Conservation (phyloP, 2,113 vertebrate species). For the Chaetura pelagica region DNA sequence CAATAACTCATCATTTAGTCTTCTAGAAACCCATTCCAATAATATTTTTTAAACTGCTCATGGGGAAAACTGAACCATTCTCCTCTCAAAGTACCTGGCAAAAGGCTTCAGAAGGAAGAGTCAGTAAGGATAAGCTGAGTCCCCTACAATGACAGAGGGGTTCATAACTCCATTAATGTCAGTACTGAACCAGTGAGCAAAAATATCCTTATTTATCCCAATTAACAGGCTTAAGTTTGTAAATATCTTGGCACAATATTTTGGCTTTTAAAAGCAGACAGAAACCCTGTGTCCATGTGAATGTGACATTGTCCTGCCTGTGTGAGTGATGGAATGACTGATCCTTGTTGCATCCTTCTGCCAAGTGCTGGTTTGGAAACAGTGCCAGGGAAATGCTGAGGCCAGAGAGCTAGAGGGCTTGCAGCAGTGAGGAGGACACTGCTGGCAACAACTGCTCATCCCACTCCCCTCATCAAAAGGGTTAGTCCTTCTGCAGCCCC, state of each 20-base stretch:
- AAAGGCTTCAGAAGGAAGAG: neutral
- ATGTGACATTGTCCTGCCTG: neutral
- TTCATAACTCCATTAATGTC: neutral
- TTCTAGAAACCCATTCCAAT: neutral
- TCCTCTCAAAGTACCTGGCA: neutral
- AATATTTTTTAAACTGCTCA: neutral
- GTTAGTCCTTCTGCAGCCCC: neutral
- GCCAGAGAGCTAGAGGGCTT: accelerated
- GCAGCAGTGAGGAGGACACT: neutral
- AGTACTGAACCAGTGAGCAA: neutral
- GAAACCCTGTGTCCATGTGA: neutral
- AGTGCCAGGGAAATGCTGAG: neutral
- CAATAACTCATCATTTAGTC: neutral
- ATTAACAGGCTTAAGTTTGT: neutral
- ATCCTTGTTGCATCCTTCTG: neutral
- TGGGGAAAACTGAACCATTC: neutral
- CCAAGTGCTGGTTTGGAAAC: neutral
- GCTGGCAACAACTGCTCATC: neutral
- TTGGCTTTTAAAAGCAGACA: neutral
- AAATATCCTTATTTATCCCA: neutral
- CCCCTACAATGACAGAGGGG: neutral
- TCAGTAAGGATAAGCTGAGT: neutral
- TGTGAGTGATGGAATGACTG: neutral
- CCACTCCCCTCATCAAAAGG: accelerated
- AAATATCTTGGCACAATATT: neutral